phyloP scores from a whole-genome alignment of 1,140 invertebrate species.

The Macrotrachela quadricornifera region DNA sequence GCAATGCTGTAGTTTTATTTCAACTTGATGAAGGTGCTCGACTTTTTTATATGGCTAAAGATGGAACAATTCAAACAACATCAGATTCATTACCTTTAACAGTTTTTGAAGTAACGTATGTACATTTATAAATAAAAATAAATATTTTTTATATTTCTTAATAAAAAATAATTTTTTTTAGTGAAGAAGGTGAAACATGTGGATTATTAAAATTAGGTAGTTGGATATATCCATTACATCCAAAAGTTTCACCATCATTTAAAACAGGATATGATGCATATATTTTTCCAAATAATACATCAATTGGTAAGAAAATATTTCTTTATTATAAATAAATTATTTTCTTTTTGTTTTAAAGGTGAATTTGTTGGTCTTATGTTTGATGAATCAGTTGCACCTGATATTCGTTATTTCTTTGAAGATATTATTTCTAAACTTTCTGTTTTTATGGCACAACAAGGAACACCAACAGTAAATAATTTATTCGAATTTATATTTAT shows the following conservation, averaged over 20 bases:
- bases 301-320: not conserved
- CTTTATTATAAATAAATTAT: not conserved
- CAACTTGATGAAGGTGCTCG: not conserved
- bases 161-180: not conserved
- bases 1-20: not conserved
- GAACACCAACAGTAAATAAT: too few relatives aligned
- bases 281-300: constrained; percentile 6
- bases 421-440: not conserved
- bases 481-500: too few relatives aligned
- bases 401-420: not conserved
- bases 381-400: not conserved
- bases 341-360: not conserved
- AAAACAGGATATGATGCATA: constrained; percentile 6
- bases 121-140: too few relatives aligned
- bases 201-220: constrained; percentile 1
- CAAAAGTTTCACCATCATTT: constrained; percentile 1
- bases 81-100: not conserved
- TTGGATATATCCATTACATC: constrained; percentile 4
- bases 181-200: not conserved
- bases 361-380: constrained; percentile 4
- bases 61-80: constrained; percentile 4
- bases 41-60: constrained; percentile 3
- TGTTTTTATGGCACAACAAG: too few relatives aligned
- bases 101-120: not conserved
- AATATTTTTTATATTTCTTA: not conserved